Percentiles rank a stretch among this genome's conserved stretches.
Conservation (phyloP, 2,888 invertebrate species). For the Lysandra bellargus region DNA sequence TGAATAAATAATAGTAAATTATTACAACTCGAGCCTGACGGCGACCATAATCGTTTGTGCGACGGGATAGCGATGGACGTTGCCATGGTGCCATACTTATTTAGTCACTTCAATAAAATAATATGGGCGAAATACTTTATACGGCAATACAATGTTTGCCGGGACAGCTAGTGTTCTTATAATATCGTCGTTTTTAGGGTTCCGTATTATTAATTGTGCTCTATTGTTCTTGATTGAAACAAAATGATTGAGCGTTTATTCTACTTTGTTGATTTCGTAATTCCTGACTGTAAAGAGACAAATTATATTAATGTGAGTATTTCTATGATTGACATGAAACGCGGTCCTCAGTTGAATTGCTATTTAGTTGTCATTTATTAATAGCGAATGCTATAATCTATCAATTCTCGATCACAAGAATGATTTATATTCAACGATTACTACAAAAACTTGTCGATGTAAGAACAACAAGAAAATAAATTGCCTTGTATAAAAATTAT, state of each 20-base stretch:
- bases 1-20: too few species aligned
- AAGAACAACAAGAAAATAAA: slow-evolving; percentile 29
- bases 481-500: slow-evolving; percentile 28
- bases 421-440: slow-evolving; percentile 31
- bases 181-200: neutral
- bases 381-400: slow-evolving; percentile 32
- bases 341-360: slow-evolving; percentile 29
- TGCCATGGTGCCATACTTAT: too few species aligned
- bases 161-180: neutral
- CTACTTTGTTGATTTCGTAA: slow-evolving; percentile 35
- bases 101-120: too few species aligned
- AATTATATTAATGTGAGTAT: slow-evolving; percentile 16
- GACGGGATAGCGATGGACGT: too few species aligned
- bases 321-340: slow-evolving; percentile 20
- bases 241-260: slow-evolving; percentile 31
- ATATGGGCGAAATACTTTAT: too few species aligned
- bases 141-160: too few species aligned
- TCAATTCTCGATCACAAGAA: slow-evolving; percentile 32
- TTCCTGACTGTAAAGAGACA: slow-evolving; percentile 16
- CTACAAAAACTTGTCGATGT: slow-evolving; percentile 36
- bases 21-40: too few species aligned
- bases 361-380: slow-evolving; percentile 37
- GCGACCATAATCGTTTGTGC: too few species aligned
- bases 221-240: neutral
- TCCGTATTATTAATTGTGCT: neutral